A percentile compares a stretch with the other conserved stretches of the same genome.
Conservation (phyloP, 2,888 invertebrate genomes). For the Trichacis sp. region DNA sequence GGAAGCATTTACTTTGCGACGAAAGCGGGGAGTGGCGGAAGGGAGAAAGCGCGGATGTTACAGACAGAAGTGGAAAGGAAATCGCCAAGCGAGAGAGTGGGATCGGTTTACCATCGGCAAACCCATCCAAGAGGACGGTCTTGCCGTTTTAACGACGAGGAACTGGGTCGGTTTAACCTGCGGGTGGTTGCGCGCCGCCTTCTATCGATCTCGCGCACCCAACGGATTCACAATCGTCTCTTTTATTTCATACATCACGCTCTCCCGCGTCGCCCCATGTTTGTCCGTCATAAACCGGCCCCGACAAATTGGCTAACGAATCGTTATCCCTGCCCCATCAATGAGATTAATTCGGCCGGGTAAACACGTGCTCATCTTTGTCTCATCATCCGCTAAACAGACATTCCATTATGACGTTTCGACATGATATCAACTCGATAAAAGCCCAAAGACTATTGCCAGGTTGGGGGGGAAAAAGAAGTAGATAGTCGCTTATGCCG, state of each 20-base stretch:
- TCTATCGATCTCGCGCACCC: neutral
- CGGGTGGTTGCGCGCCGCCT: neutral
- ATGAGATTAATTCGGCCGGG: constrained; percentile 9
- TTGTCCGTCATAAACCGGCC: constrained; percentile 7
- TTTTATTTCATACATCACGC: constrained; percentile 2
- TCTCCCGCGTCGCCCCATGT: neutral
- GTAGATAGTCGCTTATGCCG: neutral
- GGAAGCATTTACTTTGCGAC: constrained; percentile 52
- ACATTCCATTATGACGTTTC: neutral
- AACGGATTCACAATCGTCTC: constrained; percentile 9
- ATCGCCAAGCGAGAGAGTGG: constrained; percentile 27
- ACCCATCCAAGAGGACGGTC: constrained; percentile 49
- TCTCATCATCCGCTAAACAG: constrained; percentile 3
- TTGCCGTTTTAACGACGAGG: constrained; percentile 54
- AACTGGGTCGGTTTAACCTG: constrained; percentile 29
- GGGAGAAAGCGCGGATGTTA: constrained; percentile 27
- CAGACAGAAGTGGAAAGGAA: constrained; percentile 12
- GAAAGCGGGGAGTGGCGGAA: constrained; percentile 25
- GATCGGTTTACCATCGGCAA: constrained; percentile 53
- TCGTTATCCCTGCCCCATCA: constrained; percentile 15
- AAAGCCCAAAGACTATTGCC: no score
- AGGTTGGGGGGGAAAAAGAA: neutral
- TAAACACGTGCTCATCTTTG: constrained; percentile 10
- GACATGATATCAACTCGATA: neutral
- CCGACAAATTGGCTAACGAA: constrained; percentile 14